Base-by-base conservation (phyloP, 2,113 vertebrate species). In the Pontoporia blainvillei region DNA sequence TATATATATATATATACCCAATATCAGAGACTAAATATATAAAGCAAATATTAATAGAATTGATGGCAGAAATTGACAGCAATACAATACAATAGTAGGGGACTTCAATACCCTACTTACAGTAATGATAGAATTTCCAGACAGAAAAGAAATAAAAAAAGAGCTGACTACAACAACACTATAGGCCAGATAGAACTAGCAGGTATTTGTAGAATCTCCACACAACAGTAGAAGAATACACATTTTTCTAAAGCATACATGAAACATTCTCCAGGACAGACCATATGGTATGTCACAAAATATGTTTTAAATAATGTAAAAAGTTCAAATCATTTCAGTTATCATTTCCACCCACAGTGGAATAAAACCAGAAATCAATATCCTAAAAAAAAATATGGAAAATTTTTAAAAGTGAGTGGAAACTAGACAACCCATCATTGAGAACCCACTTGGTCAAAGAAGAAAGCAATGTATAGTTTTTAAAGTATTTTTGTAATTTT, bases 401-500 rank as follows among this genome's bases (percentile, higher is more conserved):
- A 34, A 17, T 3, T 29, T 25, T 9, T 3, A 59, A 59, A 59
- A 31, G 62, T 31, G 29, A 31, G 31, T 67, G 15, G 34, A 67
- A 67, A 67, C 13, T 18, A 67, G 18, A 67, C 6, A 54, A 54
- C 52, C 31, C 14, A 67, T 31, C n/a, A 34, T 18, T 67, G 31
- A 67, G 17, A 67, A n/a, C 17, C 31, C 64, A n/a, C 3, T 67
- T 34, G 15, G 17, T 67, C 34, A n/a, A 67, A n/a, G 31, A 67
- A 67, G 13, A 67, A n/a, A 67, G 15, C 64, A 99, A 99, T 99
- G 99, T 99, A 99, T 99, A 99, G 99, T 99, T 99, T 99, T 99
- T 99, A 98, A 99, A 99, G 98, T 99, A 99, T 99, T 99, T 99
- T 99, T 99, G 98, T 99, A 99, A 99, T 98, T 99, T 99, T 99